Evolutionary conservation across 2,888 invertebrate species (phyloP), one percentile per base, ranked within the genome.

Genomic region (Xestia sexstrigata): DNA sequence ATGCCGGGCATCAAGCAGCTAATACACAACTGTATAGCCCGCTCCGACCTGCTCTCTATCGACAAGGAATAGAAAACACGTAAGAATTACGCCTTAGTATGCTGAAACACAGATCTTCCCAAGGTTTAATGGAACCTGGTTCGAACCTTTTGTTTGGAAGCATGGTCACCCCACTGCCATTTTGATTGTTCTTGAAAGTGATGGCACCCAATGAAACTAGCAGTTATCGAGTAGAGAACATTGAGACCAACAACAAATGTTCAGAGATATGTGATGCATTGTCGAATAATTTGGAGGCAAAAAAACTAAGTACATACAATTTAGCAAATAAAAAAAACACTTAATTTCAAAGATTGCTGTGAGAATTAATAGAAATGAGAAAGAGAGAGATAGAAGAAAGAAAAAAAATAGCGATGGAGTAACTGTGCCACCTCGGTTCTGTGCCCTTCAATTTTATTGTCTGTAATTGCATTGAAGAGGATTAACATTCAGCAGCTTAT

Each of bases 1-100:
- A 97, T 97, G 97, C 96, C 97, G 0, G 97, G 97, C 63, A 95
- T 97, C 47, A 97, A 97, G 87, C 97, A 97, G 79, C 93, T 97
- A 1, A 97, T 97, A 78, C 95, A 97, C 83, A 95, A 96, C 83
- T 95, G 93, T 82, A 93, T 95, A 81, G 96, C 96, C 74, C 93
- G 95, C 30, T 91, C 93, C 39, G 96, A 96, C 88, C 89, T 96
- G 30, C 82, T 96, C n/a, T 92, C 94, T 62, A 93, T 96, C 65
- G 96, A 96, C 75, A 94, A 95, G 75, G 94, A 95, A 75, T 92
- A 91, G 76, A 47, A 60, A 73, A 52, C 30, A 42, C 2, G 17
- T 49, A 35, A 23, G 2, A 30, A 65, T 8, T 8, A n/a, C n/a
- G 30, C 30, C 23, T 42, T 3, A 15, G n/a, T n/a, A 15, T 65